These are phyloP conservation scores for Apamea anceps DNA, from an alignment of 2,888 invertebrate species.

Conservation along the genomic window DNA sequence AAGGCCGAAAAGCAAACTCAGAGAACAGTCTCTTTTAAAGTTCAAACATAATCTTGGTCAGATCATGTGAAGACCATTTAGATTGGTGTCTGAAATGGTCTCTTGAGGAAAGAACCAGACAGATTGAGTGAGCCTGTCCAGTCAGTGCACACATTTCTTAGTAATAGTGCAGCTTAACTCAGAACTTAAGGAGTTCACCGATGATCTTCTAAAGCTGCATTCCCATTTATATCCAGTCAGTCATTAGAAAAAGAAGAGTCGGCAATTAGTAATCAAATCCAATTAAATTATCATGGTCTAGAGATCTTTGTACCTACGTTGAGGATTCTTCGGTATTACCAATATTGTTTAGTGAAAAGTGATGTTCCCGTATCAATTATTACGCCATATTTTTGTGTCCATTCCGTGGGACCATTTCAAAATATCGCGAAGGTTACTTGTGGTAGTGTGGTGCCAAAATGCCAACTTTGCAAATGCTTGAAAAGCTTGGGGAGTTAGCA, in stretches of 20 bases:
- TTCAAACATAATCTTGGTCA: not conserved
- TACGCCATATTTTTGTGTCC: slow-evolving; percentile 33
- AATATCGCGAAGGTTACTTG: slow-evolving; percentile 49
- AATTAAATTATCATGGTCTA: not conserved
- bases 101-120: not conserved
- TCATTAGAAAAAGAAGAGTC: not conserved
- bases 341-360: slow-evolving; percentile 6
- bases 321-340: not conserved
- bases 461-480: slow-evolving; percentile 72
- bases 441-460: slow-evolving; percentile 72
- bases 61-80: not conserved
- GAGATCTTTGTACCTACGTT: not conserved
- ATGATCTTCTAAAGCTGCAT: too few relatives aligned
- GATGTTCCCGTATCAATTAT: slow-evolving; percentile 37
- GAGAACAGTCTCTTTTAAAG: not conserved
- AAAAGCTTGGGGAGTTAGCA: slow-evolving; percentile 55
- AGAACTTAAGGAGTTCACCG: too few relatives aligned
- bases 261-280: not conserved
- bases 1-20: too few relatives aligned
- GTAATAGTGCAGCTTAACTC: too few relatives aligned
- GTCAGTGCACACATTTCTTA: not conserved
- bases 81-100: not conserved
- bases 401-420: slow-evolving; percentile 44
- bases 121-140: not conserved
- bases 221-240: not conserved